Conservation (phyloP, 2,797 vertebrate species). For the Hippopotamyrus pictus region DNA sequence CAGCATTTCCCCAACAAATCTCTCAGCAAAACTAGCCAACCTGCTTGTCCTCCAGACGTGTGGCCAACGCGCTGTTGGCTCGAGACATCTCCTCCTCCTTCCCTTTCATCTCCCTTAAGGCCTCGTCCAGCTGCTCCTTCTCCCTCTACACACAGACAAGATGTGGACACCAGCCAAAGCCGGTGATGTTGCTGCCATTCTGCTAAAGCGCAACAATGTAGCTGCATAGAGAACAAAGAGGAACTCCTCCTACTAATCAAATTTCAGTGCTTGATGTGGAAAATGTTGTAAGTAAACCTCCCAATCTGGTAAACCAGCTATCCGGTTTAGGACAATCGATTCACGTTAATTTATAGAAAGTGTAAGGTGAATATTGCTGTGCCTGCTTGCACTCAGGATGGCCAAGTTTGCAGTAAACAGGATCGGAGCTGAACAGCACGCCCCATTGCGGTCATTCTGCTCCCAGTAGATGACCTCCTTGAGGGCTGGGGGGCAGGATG, state of each 20-base stretch:
- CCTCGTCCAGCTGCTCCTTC: conserved; percentile 66
- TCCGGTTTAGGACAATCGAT: background rate
- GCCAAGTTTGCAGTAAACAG: background rate
- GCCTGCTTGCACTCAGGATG: background rate
- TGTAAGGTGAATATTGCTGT: background rate
- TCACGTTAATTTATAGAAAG: background rate
- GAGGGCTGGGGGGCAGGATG: background rate
- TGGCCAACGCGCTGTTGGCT: conserved; percentile 67
- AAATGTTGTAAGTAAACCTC: background rate
- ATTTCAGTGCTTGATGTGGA: background rate
- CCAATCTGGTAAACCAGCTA: background rate
- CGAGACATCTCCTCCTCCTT: conserved; percentile 68
- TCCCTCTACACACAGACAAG: conserved; percentile 61
- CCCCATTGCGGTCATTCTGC: background rate
- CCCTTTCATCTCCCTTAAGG: conserved; percentile 60
- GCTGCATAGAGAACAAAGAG: background rate
- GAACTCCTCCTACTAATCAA: background rate
- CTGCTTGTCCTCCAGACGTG: conserved; percentile 73
- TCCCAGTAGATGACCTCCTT: background rate
- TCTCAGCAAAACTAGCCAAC: conserved; percentile 47
- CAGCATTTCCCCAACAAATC: background rate
- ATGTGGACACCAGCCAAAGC: background rate
- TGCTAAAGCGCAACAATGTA: background rate
- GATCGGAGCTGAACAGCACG: background rate
- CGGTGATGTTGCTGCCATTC: background rate